Evolutionary conservation across 1,140 invertebrate species (phyloP), one percentile per base, ranked within the genome.

Genomic region (Drosophila bifasciata): DNA sequence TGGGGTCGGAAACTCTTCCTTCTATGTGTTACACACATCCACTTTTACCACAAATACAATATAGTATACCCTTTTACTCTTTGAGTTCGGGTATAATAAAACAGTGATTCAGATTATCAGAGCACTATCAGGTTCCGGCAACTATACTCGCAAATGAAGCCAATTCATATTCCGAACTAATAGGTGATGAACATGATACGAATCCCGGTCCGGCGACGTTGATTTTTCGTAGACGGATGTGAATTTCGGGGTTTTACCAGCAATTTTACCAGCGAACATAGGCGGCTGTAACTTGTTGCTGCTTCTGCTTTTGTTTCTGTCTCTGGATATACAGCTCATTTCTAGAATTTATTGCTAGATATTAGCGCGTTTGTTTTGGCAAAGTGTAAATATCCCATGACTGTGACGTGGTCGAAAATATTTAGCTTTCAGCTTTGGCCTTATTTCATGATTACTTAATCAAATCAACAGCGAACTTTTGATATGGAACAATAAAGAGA

Each of bases 171-270:
- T 53, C 43, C 41, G 52, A 41, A 25, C 51, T 41, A 53, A 62
- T 57, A 69, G 64, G 52, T 43, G 58, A 73, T 70, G 58, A 57
- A 46, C 51, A 36, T n/a, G 25, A 43, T 44, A 25, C 23, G 23
- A 49, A 39, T 50, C 69, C 49, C 48, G 50, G 49, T 50, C 57
- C 41, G 46, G 55, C 67, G 56, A 60, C 60, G 52, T 15, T 32
- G 15, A 23, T 25, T 51, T 50, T 56, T 60, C 44, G 64, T 57
- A 77, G 71, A 72, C 75, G 75, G 75, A 77, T 77, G 75, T 75
- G 59, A 77, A 48, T 57, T 75, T 75, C 51, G 71, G 64, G 64
- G 69, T 77, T 75, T 75, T 69, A 68, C 69, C 52, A 61, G 32
- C 56, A 72, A 28, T 28, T 28, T 28, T 8, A 28, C 28, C 8